A percentile compares a stretch with the other conserved stretches of the same genome.
These are phyloP conservation scores for Ammospiza maritima DNA, from an alignment of 2,797 vertebrate species.

Conservation along the genomic window DNA sequence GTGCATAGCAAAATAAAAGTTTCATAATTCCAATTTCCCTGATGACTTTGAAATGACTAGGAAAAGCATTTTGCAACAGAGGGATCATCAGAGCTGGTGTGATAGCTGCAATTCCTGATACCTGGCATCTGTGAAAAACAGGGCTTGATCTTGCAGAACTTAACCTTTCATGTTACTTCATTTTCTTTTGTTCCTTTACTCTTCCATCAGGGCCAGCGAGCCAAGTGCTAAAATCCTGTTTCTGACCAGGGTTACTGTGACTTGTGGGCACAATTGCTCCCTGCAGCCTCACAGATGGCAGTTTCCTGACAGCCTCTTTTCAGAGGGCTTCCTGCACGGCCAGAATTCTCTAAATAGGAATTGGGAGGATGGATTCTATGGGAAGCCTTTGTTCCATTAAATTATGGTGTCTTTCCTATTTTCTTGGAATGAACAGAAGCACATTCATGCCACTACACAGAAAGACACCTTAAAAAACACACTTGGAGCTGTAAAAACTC, in stretches of 20 bases:
- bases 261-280: not conserved
- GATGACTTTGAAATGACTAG: not conserved
- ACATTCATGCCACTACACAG: not conserved
- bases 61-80: not conserved
- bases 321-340: not conserved
- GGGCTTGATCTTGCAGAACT: not conserved
- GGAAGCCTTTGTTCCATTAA: not conserved
- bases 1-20: not conserved
- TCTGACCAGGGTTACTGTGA: not conserved
- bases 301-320: not conserved
- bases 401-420: not conserved
- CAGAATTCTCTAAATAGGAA: not conserved
- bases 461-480: not conserved
- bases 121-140: not conserved
- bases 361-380: not conserved
- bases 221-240: not conserved
- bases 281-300: not conserved
- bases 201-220: not conserved
- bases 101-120: not conserved
- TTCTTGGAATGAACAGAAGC: not conserved
- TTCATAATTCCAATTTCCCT: not conserved
- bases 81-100: not conserved
- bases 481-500: not conserved
- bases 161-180: not conserved
- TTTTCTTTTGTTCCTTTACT: not conserved